Conservation (phyloP, 2,797 vertebrate genomes). For the Lepidocolaptes lacrymiger region DNA sequence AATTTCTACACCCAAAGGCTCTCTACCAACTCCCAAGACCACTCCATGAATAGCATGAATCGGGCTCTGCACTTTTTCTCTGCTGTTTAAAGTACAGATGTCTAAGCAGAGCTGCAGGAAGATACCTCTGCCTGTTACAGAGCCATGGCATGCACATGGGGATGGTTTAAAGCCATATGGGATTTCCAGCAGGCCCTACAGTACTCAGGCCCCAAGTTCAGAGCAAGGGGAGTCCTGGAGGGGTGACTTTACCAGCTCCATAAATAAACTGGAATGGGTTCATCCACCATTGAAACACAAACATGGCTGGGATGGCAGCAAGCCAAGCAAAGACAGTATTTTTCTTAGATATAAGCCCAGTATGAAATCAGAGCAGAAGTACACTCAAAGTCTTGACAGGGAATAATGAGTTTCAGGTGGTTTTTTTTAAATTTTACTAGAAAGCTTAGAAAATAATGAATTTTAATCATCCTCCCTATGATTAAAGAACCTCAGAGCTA, state of each 20-base stretch:
- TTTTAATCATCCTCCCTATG: not conserved
- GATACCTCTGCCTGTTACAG: not conserved
- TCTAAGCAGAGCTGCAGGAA: not conserved
- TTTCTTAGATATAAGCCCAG: constrained; percentile 27
- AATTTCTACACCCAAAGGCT: not conserved
- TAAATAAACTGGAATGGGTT: not conserved
- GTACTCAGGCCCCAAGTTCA: not conserved
- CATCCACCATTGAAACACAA: not conserved
- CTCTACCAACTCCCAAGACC: not conserved
- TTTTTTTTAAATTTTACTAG: constrained; percentile 2
- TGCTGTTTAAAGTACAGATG: not conserved
- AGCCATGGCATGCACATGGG: not conserved
- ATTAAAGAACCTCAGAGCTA: not conserved
- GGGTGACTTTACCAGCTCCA: not conserved
- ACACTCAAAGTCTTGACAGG: not conserved
- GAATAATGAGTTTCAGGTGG: constrained; percentile 47
- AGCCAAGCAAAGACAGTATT: constrained; percentile 45
- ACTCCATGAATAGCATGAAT: fast-evolving
- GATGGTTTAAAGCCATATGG: not conserved
- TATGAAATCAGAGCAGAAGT: not conserved
- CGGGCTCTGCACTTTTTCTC: not conserved
- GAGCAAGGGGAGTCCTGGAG: not conserved
- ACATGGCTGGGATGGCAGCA: not conserved
- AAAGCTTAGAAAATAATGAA: constrained; percentile 16
- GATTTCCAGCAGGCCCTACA: not conserved